phyloP scores from a whole-genome alignment of 2,113 vertebrate genomes.

The Dromaius novaehollandiae region DNA sequence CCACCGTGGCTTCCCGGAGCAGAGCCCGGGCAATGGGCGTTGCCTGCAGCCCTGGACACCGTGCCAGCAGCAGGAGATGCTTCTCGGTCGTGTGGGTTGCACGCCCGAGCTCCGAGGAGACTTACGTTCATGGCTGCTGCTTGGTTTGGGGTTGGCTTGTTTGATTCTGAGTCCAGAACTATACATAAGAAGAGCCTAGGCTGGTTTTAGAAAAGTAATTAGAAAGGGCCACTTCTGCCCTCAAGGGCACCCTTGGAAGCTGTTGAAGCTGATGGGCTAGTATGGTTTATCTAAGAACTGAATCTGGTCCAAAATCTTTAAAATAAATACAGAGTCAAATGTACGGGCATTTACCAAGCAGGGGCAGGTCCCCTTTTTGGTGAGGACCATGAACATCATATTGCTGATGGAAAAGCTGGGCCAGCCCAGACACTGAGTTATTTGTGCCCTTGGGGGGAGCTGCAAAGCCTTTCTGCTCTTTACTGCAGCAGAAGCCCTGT shows the following conservation, averaged over 20 bases:
- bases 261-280: not conserved
- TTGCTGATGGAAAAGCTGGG: rapidly evolving
- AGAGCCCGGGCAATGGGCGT: too few species aligned
- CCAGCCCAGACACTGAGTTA: not conserved
- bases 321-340: not conserved
- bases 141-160: not conserved
- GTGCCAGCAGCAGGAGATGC: not conserved
- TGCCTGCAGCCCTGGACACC: too few species aligned
- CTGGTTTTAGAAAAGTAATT: not conserved
- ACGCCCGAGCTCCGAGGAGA: not conserved
- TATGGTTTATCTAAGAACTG: not conserved
- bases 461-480: not conserved
- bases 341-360: not conserved
- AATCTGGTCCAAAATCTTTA: not conserved
- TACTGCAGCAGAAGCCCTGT: not conserved
- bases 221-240: not conserved
- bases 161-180: not conserved
- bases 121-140: not conserved
- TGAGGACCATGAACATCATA: not conserved
- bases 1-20: not conserved
- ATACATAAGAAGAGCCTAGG: too few species aligned
- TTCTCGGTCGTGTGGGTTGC: not conserved
- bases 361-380: not conserved
- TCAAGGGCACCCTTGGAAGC: not conserved
- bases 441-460: not conserved